Base-by-base conservation (phyloP, 1,140 invertebrate species). In the Halictus rubicundus region DNA sequence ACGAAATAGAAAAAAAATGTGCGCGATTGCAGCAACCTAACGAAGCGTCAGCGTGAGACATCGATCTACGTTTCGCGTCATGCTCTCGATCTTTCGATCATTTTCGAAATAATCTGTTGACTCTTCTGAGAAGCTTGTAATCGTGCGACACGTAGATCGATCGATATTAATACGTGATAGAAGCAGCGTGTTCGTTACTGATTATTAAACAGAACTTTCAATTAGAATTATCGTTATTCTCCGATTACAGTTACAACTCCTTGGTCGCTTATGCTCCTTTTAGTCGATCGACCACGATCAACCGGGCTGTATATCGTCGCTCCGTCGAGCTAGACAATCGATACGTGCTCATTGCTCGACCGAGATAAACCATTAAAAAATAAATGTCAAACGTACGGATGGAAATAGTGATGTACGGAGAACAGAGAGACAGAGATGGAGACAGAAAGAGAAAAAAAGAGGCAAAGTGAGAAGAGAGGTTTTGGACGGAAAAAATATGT, bases 291-390 rank as follows among this genome's bases (percentile, higher is more conserved):
- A 46, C 10, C 23, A 39, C 59, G 72, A 54, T 86, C 71, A 84
- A 84, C 78, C 85, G 90, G 90, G 90, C 78, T 93, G 90, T 92
- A 91, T 93, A 92, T 93, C 90, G 91, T 90, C 76, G 84, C 83
- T 90, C 85, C 85, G 88, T 89, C 88, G 90, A 91, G 87, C 87
- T 78, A 14, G 84, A 88, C 68, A 88, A 85, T 91, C 91, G 90
- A 88, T 89, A 90, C 84, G 88, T 85, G 84, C 84, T 86, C 84
- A 76, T 82, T 84, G 83, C 84, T 86, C 84, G 83, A 86, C 84
- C 72, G 84, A 86, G 80, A 82, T 75, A 86, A 86, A 85, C 79
- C 68, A 85, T 86, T 86, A 86, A 86, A 86, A 86, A 86, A 86
- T 86, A 86, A 86, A 85, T 32, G 27, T 69, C 57, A 46, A 46